Evolutionary conservation across 1,140 invertebrate genomes (phyloP), one percentile per base, ranked within the genome.

Genomic region (Anoplophora glabripennis): DNA sequence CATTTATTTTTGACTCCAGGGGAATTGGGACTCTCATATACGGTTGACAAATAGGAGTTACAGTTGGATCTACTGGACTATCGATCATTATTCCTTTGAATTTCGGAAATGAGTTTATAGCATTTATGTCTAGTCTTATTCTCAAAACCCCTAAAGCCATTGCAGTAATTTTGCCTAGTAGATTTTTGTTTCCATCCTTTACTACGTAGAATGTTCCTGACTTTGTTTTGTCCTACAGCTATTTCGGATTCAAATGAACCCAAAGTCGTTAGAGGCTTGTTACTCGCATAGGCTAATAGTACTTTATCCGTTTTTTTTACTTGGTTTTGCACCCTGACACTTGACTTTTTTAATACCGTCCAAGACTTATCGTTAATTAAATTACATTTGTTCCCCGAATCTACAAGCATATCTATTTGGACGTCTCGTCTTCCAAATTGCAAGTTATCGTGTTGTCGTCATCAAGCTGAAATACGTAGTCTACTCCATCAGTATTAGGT

Each of bases 401-500:
- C 21, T 28, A 28, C 5, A 3, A 28, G 5, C 21, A 28, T 28
- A 5, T 28, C 21, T 28, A 28, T 28, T n/a, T n/a, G n/a, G 21
- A 5, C 5, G 5, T 3, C 21, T 28, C 21, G n/a, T n/a, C 21
- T 3, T 5, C 21, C 21, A 28, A 5, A 28, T 28, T 28, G 5
- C 21, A 28, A 2, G 2, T 5, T 28, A 28, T 28, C 3, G 5
- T 5, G 5, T 5, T 28, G 5, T 28, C 21, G 5, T 28, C 21
- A 5, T 28, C 21, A 28, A 28, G 2, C 5, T 28, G 21, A 5
- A 28, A 28, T 5, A 28, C 21, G 35, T 28, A 51, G 35, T 14
- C 28, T 8, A 35, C 4, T 72, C 76, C 36, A 77, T 64, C 2
- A n/a, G n/a, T n/a, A n/a, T n/a, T n/a, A n/a, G n/a, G n/a, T n/a